Conservation (phyloP, 2,797 vertebrate species). For the Sternarchorhynchus goeldii region DNA sequence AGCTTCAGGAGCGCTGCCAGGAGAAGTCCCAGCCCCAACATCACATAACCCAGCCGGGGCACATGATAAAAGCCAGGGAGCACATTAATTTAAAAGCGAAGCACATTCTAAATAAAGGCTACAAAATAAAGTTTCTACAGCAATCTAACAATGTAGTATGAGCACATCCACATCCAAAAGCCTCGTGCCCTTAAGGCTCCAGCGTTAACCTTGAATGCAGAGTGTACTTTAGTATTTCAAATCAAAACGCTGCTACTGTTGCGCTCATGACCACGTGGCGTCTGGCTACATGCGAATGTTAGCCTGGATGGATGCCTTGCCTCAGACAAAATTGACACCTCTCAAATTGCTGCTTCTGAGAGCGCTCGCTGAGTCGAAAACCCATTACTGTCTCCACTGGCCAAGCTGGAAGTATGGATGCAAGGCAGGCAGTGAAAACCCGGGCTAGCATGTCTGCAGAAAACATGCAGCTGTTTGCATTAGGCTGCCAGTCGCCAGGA, state of each 20-base stretch:
- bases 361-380: slow-evolving; percentile 25
- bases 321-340: slow-evolving; percentile 30
- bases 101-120: background rate
- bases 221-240: background rate
- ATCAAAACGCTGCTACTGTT: background rate
- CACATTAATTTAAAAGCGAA: slow-evolving; percentile 5
- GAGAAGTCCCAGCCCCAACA: background rate
- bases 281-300: background rate
- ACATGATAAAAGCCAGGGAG: background rate
- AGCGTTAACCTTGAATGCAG: background rate
- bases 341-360: background rate
- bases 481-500: slow-evolving; percentile 19
- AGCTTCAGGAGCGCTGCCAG: background rate
- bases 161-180: background rate
- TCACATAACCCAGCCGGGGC: background rate
- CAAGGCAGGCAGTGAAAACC: slow-evolving; percentile 30
- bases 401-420: slow-evolving; percentile 20
- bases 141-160: background rate
- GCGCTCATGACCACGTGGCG: slow-evolving; percentile 2
- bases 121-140: background rate
- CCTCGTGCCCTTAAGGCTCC: background rate
- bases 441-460: slow-evolving; percentile 12
- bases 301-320: slow-evolving; percentile 28
- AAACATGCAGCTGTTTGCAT: slow-evolving; percentile 18
- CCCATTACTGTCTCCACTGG: slow-evolving; percentile 21